Evolutionary conservation across 2,888 invertebrate species (phyloP), one percentile per base, ranked within the genome.

Genomic region (Orthosia incerta): DNA sequence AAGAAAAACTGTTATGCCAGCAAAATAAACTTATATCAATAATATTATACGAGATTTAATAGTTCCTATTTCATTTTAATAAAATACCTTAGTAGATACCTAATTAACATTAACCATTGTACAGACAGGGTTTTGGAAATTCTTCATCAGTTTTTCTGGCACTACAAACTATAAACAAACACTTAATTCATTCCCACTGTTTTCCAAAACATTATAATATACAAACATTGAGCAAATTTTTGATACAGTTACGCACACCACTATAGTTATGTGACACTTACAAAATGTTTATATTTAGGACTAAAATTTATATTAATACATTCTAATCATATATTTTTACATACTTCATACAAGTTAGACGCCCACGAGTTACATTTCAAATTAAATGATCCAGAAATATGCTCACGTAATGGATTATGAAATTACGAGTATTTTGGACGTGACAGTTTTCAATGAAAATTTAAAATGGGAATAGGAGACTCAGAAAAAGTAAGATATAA

Each of bases 301-400:
- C 9, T 12, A 51, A n/a, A 51, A 51, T 12, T 51, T 51, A 51
- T 51, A 12, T 11, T 11, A 12, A 51, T 39, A 39, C 0, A 59
- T 3, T 39, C 12, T 13, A n/a, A n/a, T 39, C 39, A 39, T 13
- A 51, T 57, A 76, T 56, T 57, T 62, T 48, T 39, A 48, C n/a
- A n/a, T 12, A 67, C 3, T 13, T 61, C 45, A 39, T 13, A 45
- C 26, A 61, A 20, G 4, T 50, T 12, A 55, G 5, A 16, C 56
- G 18, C 62, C 78, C 39, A 78, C 63, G 23, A 51, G 26, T 59
- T 9, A 76, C 11, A 77, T 65, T 62, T 77, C 50, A 77, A 71
- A 66, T 53, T 62, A 77, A 76, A 78, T 51, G 23, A 15, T 46
- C 55, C 16, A 62, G 48, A 63, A 57, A 63, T 71, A 20, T 57